These are phyloP conservation scores for Aquatica leii DNA, from an alignment of 2,888 invertebrate species.

Conservation along the genomic window DNA sequence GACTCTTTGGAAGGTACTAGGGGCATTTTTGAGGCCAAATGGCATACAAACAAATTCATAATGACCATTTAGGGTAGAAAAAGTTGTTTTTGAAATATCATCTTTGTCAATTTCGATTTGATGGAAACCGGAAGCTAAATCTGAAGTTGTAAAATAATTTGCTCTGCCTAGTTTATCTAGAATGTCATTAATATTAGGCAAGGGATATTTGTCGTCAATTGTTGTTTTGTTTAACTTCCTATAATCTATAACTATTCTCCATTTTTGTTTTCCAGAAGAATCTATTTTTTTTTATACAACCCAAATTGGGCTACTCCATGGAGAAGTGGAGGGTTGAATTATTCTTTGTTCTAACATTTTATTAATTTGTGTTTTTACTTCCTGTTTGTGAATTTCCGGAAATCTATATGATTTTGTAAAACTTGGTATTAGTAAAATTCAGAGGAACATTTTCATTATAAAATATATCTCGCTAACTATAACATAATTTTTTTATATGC, in stretches of 20 bases:
- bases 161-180: not conserved
- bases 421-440: not conserved
- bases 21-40: not conserved
- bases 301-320: not conserved
- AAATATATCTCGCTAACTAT: no score
- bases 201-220: not conserved
- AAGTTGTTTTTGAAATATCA: not conserved
- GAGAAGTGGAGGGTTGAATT: not conserved
- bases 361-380: conserved; percentile 1
- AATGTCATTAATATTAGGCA: not conserved
- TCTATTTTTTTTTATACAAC: not conserved
- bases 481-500: not conserved
- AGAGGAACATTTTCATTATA: no score
- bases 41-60: not conserved
- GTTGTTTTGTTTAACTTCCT: not conserved
- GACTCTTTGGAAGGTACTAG: not conserved
- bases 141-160: not conserved
- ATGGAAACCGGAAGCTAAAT: not conserved
- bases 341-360: not conserved
- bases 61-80: not conserved
- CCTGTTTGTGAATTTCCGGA: not conserved
- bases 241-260: not conserved
- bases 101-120: not conserved
- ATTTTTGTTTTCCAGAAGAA: not conserved
- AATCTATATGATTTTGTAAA: conserved; percentile 5